Evolutionary conservation across 2,888 invertebrate genomes (phyloP).

Genomic region (Danaus chrysippus): DNA sequence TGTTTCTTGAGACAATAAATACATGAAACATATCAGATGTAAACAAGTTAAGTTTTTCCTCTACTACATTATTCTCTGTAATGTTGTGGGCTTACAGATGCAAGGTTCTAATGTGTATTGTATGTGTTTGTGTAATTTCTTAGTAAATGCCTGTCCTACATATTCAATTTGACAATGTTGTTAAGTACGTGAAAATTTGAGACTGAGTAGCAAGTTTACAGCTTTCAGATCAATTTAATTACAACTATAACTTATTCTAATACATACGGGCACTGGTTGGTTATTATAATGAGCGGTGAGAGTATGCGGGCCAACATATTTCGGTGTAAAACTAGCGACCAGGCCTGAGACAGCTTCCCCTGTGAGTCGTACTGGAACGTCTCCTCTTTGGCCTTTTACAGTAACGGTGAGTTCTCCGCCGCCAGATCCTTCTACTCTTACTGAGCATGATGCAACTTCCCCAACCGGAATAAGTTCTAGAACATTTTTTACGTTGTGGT

Average conservation of each 20-base stretch:
- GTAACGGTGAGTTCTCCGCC: conserved; percentile 93
- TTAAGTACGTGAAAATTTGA: no score
- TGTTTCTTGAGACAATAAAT: no score
- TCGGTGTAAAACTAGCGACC: conserved; percentile 94
- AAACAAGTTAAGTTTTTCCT: no score
- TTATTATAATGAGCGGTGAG: conserved; percentile 95
- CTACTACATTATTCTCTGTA: no score
- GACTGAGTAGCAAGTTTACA: no score
- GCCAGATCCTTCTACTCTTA: conserved; percentile 76
- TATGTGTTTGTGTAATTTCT: no score
- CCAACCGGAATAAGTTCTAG: conserved; percentile 91
- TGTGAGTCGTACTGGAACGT: conserved; percentile 92
- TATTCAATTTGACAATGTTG: no score
- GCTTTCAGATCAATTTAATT: no score
- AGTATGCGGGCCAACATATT: conserved; percentile 95
- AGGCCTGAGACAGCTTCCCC: conserved; percentile 93
- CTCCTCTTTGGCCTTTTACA: conserved; percentile 91
- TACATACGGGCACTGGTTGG: conserved; percentile 84
- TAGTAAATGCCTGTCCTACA: no score
- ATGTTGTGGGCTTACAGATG: no score
- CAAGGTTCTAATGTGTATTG: no score
- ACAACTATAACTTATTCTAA: neutral
- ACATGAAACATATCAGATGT: no score
- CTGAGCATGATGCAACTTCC: conserved; percentile 72
- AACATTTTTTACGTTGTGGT: neutral